Evolutionary conservation across 2,113 vertebrate species (phyloP), one percentile per base, ranked within the genome.

Genomic region (Elanus axillaris): DNA sequence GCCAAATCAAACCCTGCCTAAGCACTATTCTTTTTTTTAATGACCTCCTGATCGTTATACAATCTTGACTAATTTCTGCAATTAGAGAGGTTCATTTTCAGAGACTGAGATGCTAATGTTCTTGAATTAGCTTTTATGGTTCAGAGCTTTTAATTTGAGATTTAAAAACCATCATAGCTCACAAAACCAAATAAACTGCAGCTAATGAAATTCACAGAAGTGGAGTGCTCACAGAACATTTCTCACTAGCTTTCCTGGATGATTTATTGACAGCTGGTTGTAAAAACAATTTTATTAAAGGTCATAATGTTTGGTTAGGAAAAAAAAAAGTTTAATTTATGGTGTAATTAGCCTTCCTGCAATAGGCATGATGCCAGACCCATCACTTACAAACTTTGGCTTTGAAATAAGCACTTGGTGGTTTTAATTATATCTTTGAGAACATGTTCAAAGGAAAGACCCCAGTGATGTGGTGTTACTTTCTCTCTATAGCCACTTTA

Each of bases 261-360:
- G 98, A 99, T 98, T 99, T 98, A 99, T 98, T 98, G 98, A 98
- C 98, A 98, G 98, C 97, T 86, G 98, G 98, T 98, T 98, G 98
- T 98, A 99, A 98, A 99, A 99, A 98, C 98, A 98, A 98, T 98
- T 98, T 98, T 98, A 99, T 98, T 98, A 98, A 98, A 98, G 98
- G 97, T 98, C 98, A 98, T 98, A 98, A 98, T 98, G 98, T 98
- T 98, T 97, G 95, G 96, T 97, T 74, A 93, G 96, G 90, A 80
- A 94, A 88, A 96, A 97, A 97, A 90, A 77, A 76, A 82, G 79
- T 97, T 97, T 97, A 98, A 98, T 99, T 99, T 98, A 99, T 98
- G 97, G 97, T 93, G 95, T 98, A 98, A 98, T 99, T 98, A 98
- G 98, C 97, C 97, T 97, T 98, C 97, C 98, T 98, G 97, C 98